Evolutionary conservation across 2,888 invertebrate genomes (phyloP).

Genomic region (Arge pagana): DNA sequence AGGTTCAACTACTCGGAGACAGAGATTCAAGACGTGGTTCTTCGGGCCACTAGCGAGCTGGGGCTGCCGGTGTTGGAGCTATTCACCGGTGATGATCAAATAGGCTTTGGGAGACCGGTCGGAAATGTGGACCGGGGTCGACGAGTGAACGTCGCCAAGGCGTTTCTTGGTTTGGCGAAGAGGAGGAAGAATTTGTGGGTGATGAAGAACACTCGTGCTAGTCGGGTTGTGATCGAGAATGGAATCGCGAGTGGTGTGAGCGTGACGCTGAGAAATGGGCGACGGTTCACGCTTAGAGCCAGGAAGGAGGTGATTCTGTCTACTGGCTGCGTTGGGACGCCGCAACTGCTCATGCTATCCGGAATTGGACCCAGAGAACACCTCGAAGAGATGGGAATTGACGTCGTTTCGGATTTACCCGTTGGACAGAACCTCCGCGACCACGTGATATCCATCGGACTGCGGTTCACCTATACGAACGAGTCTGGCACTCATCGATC

Average conservation of each 20-base stretch:
- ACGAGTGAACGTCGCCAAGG: conserved; percentile 83
- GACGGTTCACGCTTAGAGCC: conserved; percentile 63
- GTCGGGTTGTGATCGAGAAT: conserved; percentile 68
- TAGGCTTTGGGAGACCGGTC: conserved; percentile 77
- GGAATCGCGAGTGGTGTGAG: conserved; percentile 68
- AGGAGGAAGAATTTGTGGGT: conserved; percentile 76
- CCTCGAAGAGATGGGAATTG: conserved; percentile 65
- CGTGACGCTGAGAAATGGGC: conserved; percentile 65
- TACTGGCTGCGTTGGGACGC: conserved; percentile 82
- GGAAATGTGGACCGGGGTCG: conserved; percentile 78
- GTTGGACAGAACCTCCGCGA: conserved; percentile 86
- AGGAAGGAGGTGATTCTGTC: conserved; percentile 79
- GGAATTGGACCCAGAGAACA: conserved; percentile 76
- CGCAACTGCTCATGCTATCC: conserved; percentile 85
- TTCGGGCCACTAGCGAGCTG: conserved; percentile 71
- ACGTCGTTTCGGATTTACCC: conserved; percentile 65
- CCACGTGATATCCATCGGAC: conserved; percentile 79
- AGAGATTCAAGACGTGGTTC: conserved; percentile 70
- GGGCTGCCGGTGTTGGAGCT: conserved; percentile 74
- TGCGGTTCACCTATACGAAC: too few species aligned
- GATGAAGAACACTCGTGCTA: conserved; percentile 69
- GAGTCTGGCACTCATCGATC: too few species aligned
- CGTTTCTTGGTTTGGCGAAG: conserved; percentile 71
- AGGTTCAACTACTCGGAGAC: too few species aligned
- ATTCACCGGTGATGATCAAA: conserved; percentile 79